Base-by-base conservation (phyloP, 2,113 vertebrate genomes). In the Platichthys flesus region DNA sequence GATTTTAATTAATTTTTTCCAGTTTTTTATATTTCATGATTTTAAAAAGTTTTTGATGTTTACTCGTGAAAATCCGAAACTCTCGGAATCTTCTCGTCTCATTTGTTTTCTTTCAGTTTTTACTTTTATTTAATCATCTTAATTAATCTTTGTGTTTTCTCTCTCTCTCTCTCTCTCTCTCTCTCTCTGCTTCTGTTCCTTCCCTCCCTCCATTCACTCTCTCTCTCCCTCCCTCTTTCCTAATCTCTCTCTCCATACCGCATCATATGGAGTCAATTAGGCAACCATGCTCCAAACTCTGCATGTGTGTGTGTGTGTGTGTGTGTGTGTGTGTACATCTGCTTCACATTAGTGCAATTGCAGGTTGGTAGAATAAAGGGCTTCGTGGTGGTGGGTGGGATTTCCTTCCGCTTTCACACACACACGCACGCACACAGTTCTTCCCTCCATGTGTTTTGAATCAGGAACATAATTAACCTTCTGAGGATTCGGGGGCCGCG, bases 201-300 rank as follows among this genome's bases (percentile, higher is more conserved):
- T 7, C 28, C 9, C 26, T 74, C 21, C 56, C 18, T 59, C 9
- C 68, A 65, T 78, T 58, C 76, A 55, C 20, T 31, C 57, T 40
- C 10, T 7, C 26, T 6, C 26, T 74, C 26, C 56, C 18, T 40
- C 57, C 56, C 49, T 55, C 45, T 67, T 86, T 61, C 42, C 23
- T 55, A 45, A 54, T 51, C 35, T 26, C 61, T 60, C 52, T 67
- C 76, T 88, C 73, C 75, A 24, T 65, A 63, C 56, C 49, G 82
- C 86, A 91, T 97, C 96, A 96, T 96, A 92, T 98, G 96, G 95
- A 97, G 91, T 95, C 94, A 95, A 97, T 97, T 97, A 97, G 81
- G 89, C 90, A 93, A 90, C 95, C 94, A 94, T 95, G 95, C 96
- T 93, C 93, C 93, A 95, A 94, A 93, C 95, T 94, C 85, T 77